phyloP scores from a whole-genome alignment of 2,113 vertebrate genomes.

The Sula dactylatra region DNA sequence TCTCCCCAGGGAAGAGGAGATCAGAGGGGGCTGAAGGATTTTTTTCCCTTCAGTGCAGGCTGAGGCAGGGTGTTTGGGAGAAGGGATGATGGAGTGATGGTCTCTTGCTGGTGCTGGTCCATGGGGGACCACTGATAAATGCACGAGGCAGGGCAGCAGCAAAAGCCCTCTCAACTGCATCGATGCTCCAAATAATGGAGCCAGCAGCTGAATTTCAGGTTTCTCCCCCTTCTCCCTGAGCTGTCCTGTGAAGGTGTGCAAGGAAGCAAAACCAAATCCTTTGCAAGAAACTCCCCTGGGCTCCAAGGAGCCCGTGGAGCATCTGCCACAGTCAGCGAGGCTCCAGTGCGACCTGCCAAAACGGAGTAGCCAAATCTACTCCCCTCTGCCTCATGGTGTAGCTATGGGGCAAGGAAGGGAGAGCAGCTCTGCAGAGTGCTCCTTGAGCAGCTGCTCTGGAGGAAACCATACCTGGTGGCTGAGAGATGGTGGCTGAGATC shows the following conservation, averaged over 20 bases:
- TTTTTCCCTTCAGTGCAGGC: not conserved
- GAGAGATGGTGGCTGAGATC: not conserved
- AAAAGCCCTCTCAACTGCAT: not conserved
- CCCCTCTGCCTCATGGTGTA: not conserved
- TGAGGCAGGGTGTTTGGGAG: not conserved
- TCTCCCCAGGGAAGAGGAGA: not conserved
- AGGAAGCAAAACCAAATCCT: not conserved
- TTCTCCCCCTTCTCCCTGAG: not conserved
- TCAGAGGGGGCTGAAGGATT: not conserved
- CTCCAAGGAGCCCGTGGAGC: not conserved
- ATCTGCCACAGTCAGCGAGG: not conserved
- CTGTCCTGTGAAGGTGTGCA: not conserved
- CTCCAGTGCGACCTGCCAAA: not conserved
- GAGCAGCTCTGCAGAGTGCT: not conserved
- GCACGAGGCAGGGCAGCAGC: not conserved
- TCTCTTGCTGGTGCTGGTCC: not conserved
- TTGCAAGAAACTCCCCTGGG: not conserved
- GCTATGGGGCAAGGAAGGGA: not conserved
- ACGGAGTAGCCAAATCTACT: not conserved
- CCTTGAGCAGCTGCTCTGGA: not conserved
- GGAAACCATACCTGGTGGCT: accelerated
- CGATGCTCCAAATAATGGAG: not conserved
- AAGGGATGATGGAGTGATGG: not conserved
- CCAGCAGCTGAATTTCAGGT: not conserved
- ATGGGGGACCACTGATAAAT: not conserved